Evolutionary conservation across 2,797 vertebrate genomes (phyloP).

Genomic region (Spondyliosoma cantharus): DNA sequence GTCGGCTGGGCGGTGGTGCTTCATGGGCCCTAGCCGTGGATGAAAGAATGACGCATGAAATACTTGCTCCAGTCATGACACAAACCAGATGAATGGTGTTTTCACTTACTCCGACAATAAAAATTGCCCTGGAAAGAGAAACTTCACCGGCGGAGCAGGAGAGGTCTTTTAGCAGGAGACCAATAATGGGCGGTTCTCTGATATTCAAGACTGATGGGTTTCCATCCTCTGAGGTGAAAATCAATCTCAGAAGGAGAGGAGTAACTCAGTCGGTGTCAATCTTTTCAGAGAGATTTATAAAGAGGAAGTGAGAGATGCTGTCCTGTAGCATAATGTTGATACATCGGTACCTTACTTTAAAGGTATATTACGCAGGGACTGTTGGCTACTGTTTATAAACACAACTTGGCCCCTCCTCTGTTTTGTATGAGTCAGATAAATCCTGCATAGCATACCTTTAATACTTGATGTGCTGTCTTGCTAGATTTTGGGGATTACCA

Average conservation of each 20-base stretch:
- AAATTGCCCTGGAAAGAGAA: conserved; percentile 58
- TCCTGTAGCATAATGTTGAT: not conserved
- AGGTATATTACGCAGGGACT: too few relatives aligned
- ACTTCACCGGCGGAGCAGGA: conserved; percentile 37
- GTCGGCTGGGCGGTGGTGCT: conserved; percentile 73
- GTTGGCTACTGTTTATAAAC: too few relatives aligned
- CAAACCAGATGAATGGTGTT: conserved; percentile 77
- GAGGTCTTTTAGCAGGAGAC: conserved; percentile 33
- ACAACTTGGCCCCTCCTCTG: too few relatives aligned
- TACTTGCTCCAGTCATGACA: conserved; percentile 72
- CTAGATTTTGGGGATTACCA: not conserved
- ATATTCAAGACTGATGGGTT: conserved; percentile 24
- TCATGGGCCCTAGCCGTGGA: conserved; percentile 58
- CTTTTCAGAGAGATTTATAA: conserved; percentile 6
- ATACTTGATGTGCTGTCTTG: not conserved
- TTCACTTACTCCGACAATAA: conserved; percentile 71
- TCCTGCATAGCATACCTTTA: not conserved
- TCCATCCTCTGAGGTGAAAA: conserved; percentile 15
- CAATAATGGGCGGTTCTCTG: conserved; percentile 29
- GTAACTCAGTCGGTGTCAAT: conserved; percentile 6
- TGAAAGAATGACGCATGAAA: conserved; percentile 79
- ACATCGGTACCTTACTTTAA: not conserved
- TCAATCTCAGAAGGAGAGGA: conserved; percentile 17
- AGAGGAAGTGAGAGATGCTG: conserved; percentile 12
- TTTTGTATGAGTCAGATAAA: too few relatives aligned